These are phyloP conservation scores for Drosophila borborema DNA, from an alignment of 2,888 invertebrate species.

Conservation along the genomic window DNA sequence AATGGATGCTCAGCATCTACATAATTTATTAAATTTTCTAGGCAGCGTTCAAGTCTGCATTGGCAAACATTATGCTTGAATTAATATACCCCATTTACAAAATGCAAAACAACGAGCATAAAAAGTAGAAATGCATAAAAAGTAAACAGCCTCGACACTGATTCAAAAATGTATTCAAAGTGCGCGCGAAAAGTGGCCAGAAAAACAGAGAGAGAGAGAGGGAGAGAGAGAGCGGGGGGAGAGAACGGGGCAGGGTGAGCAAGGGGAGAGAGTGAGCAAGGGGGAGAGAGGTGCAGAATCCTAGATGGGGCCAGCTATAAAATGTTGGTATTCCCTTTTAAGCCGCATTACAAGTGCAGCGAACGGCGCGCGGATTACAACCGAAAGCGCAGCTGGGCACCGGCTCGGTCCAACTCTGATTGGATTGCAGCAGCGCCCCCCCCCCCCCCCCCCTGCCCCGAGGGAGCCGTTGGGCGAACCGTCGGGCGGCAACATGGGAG, in stretches of 20 bases:
- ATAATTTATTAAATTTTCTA: too few species aligned
- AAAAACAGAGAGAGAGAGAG: slow-evolving; percentile 25
- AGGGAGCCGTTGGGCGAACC: not conserved
- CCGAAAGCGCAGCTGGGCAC: slow-evolving; percentile 70
- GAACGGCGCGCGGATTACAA: slow-evolving; percentile 66
- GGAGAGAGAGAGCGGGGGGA: too few species aligned
- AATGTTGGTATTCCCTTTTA: slow-evolving; percentile 52
- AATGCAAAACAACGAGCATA: too few species aligned
- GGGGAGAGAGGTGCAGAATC: slow-evolving; percentile 9
- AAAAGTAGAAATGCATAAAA: slow-evolving; percentile 44
- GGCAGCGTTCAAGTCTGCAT: too few species aligned
- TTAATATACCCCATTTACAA: not conserved
- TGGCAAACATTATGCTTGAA: too few species aligned
- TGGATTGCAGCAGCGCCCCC: slow-evolving; percentile 12
- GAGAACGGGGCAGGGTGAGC: not conserved
- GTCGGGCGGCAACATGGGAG: slow-evolving; percentile 46
- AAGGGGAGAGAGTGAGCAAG: not conserved
- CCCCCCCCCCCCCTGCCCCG: not conserved
- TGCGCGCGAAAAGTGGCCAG: slow-evolving; percentile 55
- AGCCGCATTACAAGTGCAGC: slow-evolving; percentile 78
- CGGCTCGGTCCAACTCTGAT: slow-evolving; percentile 26
- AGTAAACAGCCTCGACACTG: slow-evolving; percentile 70
- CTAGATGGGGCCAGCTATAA: slow-evolving; percentile 47
- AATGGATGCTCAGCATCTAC: too few species aligned
- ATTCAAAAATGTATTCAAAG: slow-evolving; percentile 80